Base-by-base conservation (phyloP, 2,888 invertebrate genomes). In the Panzeria rudis region DNA sequence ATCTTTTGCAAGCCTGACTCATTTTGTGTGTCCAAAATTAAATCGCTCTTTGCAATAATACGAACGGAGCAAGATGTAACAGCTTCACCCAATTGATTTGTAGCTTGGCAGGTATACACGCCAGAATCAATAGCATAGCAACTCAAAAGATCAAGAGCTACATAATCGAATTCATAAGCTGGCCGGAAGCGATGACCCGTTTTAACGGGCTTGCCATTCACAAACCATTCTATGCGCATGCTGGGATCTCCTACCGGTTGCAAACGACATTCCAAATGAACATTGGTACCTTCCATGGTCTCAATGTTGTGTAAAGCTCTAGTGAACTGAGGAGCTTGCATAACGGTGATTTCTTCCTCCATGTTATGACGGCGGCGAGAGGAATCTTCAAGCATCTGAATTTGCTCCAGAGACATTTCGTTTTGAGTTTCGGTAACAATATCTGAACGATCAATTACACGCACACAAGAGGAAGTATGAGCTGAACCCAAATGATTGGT, bases 111-210 rank as follows among this genome's bases (percentile, higher is more conserved):
- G 13, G 98, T 98, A 92, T 99, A 99, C 0, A 98, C 97, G 20
- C 99, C 99, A 7, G 97, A 97, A 93, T 99, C 99, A 89, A 97
- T 97, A n/a, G 99, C 97, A 91, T 98, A 99, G 29, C 98, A 98
- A 89, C 98, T 98, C 25, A 99, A 94, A 69, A 99, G 95, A 93
- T 99, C 99, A 73, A 99, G 94, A 9, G 99, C 98, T 20, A 99
- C 98, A 91, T 98, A 99, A 90, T 98, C 98, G 92, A 99, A 98
- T 93, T 99, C 99, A 90, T 98, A 97, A 3, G 98, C 97, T 54
- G 98, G 98, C 90, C 98, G 95, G 94, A 99, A 99, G 87, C 99
- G 95, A 90, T 98, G 96, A 87, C 98, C 98, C 56, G 97, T 97
- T 91, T 97, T 97, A 1, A 99, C 95, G 0, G 98, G 97, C 87